Base-by-base conservation (phyloP, 1,140 invertebrate genomes). In the Phthorimaea operculella region DNA sequence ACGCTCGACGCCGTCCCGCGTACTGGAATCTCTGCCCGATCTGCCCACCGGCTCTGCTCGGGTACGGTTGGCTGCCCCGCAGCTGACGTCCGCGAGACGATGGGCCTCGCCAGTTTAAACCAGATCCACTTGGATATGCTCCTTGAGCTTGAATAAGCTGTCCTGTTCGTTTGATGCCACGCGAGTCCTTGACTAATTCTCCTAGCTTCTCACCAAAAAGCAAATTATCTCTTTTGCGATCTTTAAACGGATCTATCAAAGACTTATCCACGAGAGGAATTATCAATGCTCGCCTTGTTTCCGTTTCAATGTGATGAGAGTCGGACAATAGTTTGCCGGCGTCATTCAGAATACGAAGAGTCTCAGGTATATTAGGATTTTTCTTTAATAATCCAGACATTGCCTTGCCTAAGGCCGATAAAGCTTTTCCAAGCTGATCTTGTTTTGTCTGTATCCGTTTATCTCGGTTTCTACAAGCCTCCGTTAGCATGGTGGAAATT, bases 291-390 rank as follows among this genome's bases (percentile, higher is more conserved):
- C 21, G 21, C 21, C 21, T 28, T 28, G 21, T 28, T 28, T 28
- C 53, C 4, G 54, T 55, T 36, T 60, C 58, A 0, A 18, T 3
- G 16, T 33, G 55, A 17, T 60, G 54, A n/a, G 58, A 55, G 17
- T 60, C 53, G 1, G 58, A 50, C 5, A 60, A 11, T 1, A 60
- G 16, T 55, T 53, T 55, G 11, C 50, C 49, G 7, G 52, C 33
- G 18, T 60, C 58, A 50, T 15, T 52, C 17, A 60, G 17, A 15
- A 44, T 55, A 17, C 33, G 12, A 11, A 55, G n/a, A 33, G 51
- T 48, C 4, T 60, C 53, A 7, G 51, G 9, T 21, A 52, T 52
- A 9, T 55, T 15, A 0, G 45, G 15, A 0, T 52, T 28, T 34
- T 60, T 60, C 3, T 28, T 49, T 12, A 60, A 42, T n/a, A 60